Evolutionary conservation across 2,888 invertebrate genomes (phyloP), one percentile per base, ranked within the genome.

Genomic region (Aspidiotus rigidus): DNA sequence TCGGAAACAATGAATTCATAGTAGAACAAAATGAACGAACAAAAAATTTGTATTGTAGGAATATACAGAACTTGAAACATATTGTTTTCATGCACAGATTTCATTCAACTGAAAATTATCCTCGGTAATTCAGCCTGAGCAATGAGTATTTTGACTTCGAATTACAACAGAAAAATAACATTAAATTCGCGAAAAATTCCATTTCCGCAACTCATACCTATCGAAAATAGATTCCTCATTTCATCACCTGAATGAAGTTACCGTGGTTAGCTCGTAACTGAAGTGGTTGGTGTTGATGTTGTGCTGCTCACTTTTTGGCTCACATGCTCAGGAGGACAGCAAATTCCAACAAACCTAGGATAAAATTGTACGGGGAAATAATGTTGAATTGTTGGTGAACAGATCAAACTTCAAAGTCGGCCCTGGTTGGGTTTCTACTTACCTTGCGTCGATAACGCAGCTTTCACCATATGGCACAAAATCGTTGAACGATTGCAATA

Each of bases 391-490:
- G 28, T 28, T 1, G 28, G 5, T 28, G 5, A 28, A 28, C 5
- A 5, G 28, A 28, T 28, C 28, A 28, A 28, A 5, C 5, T 28
- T 28, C 5, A 5, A 28, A 61, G 9, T 10, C 16, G 17, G 41
- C 3, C 5, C 53, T 28, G 28, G 28, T 3, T 28, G 28, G 28
- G 5, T 1, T 28, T 28, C 57, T 28, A 41, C 39, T 7, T 57
- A 69, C 69, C 69, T 62, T 1, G 69, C 69, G 56, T 69, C 69
- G 16, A 69, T 69, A 2, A 69, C 62, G 16, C 69, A 69, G 7
- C 57, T 57, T 62, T 69, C 69, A 28, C 69, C 69, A 28, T 69
- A 69, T 62, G 69, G 69, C 40, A 69, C 44, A 28, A 69, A 69
- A 55, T 69, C 69, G 53, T 69, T 44, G 54, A 69, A 69, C 3